phyloP scores from a whole-genome alignment of 2,888 invertebrate species.

The Xestia c-nigrum region DNA sequence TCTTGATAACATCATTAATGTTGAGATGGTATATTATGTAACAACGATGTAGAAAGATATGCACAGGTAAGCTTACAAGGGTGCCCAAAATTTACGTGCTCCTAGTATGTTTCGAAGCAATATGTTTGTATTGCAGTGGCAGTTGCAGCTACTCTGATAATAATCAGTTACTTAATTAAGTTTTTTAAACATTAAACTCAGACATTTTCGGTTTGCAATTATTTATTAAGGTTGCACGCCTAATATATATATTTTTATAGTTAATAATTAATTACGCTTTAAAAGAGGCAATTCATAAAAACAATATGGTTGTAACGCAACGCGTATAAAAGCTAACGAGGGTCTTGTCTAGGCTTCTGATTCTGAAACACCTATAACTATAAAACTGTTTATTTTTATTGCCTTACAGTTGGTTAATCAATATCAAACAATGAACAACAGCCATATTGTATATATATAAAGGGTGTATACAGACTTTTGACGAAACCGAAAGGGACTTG shows the following conservation, averaged over 20 bases:
- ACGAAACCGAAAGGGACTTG: no score
- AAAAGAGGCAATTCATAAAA: slow-evolving; percentile 30
- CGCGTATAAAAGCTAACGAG: slow-evolving; percentile 37
- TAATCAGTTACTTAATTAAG: background rate
- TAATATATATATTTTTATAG: background rate
- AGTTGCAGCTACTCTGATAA: background rate
- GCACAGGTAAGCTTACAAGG: background rate
- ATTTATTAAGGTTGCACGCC: slow-evolving; percentile 12
- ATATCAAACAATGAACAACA: background rate
- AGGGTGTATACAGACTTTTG: no score
- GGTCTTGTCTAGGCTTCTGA: slow-evolving; percentile 7
- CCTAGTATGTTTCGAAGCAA: background rate
- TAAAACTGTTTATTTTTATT: slow-evolving; percentile 20
- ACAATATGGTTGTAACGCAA: slow-evolving; percentile 30
- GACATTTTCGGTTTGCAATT: background rate
- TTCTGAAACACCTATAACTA: slow-evolving; percentile 30
- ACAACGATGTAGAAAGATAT: no score
- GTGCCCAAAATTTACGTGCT: background rate
- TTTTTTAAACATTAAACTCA: slow-evolving; percentile 1
- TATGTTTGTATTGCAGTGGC: background rate
- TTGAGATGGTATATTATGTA: no score
- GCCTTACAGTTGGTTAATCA: background rate
- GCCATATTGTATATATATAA: no score
- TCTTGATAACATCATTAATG: no score
- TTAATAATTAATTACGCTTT: background rate